These are phyloP conservation scores for Symphodus melops DNA, from an alignment of 2,113 vertebrate species.

Conservation along the genomic window DNA sequence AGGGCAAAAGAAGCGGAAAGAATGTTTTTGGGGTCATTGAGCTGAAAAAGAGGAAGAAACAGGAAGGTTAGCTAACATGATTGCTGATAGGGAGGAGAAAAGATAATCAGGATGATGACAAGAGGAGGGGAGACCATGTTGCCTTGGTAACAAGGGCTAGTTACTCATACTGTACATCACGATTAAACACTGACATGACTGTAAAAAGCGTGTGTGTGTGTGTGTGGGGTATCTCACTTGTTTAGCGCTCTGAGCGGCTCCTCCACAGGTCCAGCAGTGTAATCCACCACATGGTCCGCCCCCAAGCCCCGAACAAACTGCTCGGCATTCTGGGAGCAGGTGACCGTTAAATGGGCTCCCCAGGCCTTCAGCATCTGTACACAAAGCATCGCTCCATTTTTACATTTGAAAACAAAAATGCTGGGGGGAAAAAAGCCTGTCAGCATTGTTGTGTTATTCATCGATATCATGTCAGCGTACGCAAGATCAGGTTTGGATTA, in stretches of 20 bases:
- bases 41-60: background rate
- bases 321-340: slow-evolving; percentile 91
- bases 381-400: slow-evolving; percentile 3
- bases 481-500: background rate
- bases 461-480: no score
- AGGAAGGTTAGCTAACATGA: background rate
- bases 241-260: slow-evolving; percentile 84
- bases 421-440: background rate
- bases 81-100: background rate
- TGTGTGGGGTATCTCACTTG: slow-evolving; percentile 76
- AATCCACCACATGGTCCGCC: slow-evolving; percentile 91
- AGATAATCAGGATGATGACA: no score
- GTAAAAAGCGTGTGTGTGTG: background rate
- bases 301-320: slow-evolving; percentile 88
- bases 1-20: no score
- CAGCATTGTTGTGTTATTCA: background rate
- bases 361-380: slow-evolving; percentile 93
- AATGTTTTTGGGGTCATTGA: background rate
- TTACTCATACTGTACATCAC: background rate
- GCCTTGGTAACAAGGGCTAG: background rate
- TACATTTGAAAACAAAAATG: no score
- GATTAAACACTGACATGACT: background rate
- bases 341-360: slow-evolving; percentile 93
- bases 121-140: background rate
- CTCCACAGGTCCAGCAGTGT: slow-evolving; percentile 86